Evolutionary conservation across 2,888 invertebrate species (phyloP).

Genomic region (Megalurothrips usitatus): DNA sequence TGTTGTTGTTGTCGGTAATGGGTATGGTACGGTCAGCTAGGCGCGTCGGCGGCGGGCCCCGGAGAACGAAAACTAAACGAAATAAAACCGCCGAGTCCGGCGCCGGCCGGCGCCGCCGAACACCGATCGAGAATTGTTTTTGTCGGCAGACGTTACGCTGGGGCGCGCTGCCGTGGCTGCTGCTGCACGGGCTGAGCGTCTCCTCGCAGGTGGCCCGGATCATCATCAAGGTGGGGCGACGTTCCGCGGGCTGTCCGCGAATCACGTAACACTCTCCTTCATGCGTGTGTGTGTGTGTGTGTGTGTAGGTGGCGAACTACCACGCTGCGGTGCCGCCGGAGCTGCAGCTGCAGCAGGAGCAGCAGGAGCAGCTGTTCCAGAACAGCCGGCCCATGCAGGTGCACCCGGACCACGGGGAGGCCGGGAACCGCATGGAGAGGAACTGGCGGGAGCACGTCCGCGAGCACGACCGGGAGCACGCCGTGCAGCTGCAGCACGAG

Average conservation of each 20-base stretch:
- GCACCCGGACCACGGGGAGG: neutral
- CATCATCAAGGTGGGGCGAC: neutral
- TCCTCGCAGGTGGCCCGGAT: slow-evolving; percentile 1
- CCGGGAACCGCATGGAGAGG: neutral
- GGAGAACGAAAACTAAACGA: too few relatives aligned
- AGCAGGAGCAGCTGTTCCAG: neutral
- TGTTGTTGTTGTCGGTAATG: neutral
- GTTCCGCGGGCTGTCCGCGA: too few relatives aligned
- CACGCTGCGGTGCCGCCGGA: too few relatives aligned
- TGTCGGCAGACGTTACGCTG: neutral
- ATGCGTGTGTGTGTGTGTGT: too few relatives aligned
- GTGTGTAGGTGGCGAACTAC: neutral
- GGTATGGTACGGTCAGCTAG: too few relatives aligned
- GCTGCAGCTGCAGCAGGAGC: neutral
- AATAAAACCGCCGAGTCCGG: too few relatives aligned
- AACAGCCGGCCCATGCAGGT: neutral
- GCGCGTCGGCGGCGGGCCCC: too few relatives aligned
- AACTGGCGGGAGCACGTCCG: neutral
- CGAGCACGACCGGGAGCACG: neutral
- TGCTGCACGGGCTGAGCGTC: neutral
- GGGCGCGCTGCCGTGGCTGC: slow-evolving; percentile 3
- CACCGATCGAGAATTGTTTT: too few relatives aligned
- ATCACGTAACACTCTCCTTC: too few relatives aligned
- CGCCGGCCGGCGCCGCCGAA: too few relatives aligned
- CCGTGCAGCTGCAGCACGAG: neutral